A percentile compares a stretch with the other conserved stretches of the same genome.
Conservation (phyloP, 2,797 vertebrate genomes). For the Neomorphus geoffroyi region DNA sequence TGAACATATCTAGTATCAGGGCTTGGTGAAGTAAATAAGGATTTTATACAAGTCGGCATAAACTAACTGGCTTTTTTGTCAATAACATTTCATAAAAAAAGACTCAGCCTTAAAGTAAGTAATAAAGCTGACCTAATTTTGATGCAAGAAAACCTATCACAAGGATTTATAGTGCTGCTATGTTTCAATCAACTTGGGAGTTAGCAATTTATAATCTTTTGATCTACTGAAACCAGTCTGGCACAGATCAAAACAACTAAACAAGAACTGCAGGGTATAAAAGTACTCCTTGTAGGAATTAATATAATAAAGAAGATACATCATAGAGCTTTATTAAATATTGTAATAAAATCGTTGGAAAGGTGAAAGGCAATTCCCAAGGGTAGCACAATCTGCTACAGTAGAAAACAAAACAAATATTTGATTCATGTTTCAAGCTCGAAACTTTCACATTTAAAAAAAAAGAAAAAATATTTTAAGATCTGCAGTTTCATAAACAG, state of each 20-base stretch:
- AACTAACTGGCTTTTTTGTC: neutral
- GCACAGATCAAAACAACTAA: neutral
- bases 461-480: neutral
- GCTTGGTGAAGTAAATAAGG: neutral
- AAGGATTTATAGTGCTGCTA: neutral
- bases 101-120: neutral
- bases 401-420: neutral
- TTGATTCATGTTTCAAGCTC: neutral
- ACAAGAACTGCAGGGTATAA: neutral
- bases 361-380: neutral
- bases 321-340: neutral
- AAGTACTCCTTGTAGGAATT: neutral
- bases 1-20: neutral
- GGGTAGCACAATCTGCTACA: neutral
- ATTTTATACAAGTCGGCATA: neutral
- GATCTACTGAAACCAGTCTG: slow-evolving; percentile 3
- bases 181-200: slow-evolving; percentile 19
- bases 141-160: slow-evolving; percentile 21
- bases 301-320: neutral
- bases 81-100: slow-evolving; percentile 9
- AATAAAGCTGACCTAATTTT: slow-evolving; percentile 28
- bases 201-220: slow-evolving; percentile 43
- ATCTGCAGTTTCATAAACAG: neutral
- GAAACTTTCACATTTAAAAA: neutral
- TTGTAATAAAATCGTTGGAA: neutral